Evolutionary conservation across 1,140 invertebrate species (phyloP).

Genomic region (Solen grandis): DNA sequence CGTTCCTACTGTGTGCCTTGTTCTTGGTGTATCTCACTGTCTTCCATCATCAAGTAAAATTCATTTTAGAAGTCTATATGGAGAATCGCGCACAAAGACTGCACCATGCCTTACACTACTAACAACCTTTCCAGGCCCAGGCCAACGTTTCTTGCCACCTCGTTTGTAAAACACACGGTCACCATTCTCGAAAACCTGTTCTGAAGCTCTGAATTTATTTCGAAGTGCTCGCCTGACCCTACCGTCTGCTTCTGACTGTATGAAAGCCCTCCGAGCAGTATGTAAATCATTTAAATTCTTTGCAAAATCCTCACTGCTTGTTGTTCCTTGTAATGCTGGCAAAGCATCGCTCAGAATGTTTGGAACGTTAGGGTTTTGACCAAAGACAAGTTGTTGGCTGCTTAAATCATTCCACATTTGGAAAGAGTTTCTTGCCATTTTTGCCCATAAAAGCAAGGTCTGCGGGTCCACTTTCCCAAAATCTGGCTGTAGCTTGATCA

Average conservation of each 20-base stretch:
- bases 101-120: conserved; percentile 24
- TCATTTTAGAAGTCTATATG: not conserved
- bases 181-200: conserved; percentile 34
- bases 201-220: conserved; percentile 34
- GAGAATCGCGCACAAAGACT: conserved; percentile 30
- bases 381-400: conserved; percentile 61
- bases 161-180: conserved; percentile 48
- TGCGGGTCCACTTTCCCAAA: conserved; percentile 24
- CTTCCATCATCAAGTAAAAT: not conserved
- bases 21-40: not conserved
- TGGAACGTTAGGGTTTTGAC: conserved; percentile 21
- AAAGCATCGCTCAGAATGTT: conserved; percentile 18
- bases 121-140: conserved; percentile 12
- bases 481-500: conserved; percentile 39
- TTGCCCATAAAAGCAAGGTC: conserved; percentile 36
- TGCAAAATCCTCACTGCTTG: conserved; percentile 32
- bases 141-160: conserved; percentile 24
- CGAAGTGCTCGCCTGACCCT: conserved; percentile 17
- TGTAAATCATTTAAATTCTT: conserved; percentile 41
- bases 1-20: not conserved
- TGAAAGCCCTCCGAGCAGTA: conserved; percentile 34
- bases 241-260: conserved; percentile 15
- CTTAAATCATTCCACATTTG: conserved; percentile 59
- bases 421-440: conserved; percentile 54
- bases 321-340: conserved; percentile 43